Conservation (phyloP, 2,888 invertebrate genomes). For the Melipona bicolor region DNA sequence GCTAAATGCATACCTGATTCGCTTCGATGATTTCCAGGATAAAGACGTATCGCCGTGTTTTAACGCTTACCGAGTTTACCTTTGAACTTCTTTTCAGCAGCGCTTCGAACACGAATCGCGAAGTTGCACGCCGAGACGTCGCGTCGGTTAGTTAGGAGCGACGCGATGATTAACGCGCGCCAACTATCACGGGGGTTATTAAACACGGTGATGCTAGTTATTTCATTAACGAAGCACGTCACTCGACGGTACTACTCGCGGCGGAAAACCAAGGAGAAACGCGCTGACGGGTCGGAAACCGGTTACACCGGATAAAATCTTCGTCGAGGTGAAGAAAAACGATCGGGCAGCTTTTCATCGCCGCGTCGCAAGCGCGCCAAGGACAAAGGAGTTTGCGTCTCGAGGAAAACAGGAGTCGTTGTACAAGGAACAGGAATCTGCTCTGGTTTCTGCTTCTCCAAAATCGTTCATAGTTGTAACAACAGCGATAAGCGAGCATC, state of each 20-base stretch:
- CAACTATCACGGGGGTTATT: too few species aligned
- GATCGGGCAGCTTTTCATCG: not conserved
- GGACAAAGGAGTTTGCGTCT: not conserved
- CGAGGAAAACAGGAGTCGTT: not conserved
- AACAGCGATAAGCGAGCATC: conserved; percentile 17
- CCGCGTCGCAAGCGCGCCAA: not conserved
- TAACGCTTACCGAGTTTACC: conserved; percentile 7
- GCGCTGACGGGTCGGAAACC: not conserved
- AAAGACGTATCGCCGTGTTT: conserved; percentile 28
- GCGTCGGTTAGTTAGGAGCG: not conserved
- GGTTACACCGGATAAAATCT: not conserved
- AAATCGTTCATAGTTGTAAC: conserved; percentile 19
- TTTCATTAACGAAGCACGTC: not conserved
- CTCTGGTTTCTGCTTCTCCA: not conserved
- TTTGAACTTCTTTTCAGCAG: not conserved
- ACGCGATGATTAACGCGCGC: too few species aligned
- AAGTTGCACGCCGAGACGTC: not conserved
- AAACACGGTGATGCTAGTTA: not conserved
- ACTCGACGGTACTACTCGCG: not conserved
- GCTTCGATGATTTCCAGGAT: conserved; percentile 15
- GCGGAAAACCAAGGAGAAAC: not conserved
- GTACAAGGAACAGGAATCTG: not conserved
- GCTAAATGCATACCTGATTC: conserved; percentile 20
- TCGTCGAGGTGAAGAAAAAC: not conserved
- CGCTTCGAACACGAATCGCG: not conserved